A percentile compares a stretch with the other conserved stretches of the same genome.
Conservation (phyloP, 2,113 vertebrate genomes). For the Galeopterus variegatus region DNA sequence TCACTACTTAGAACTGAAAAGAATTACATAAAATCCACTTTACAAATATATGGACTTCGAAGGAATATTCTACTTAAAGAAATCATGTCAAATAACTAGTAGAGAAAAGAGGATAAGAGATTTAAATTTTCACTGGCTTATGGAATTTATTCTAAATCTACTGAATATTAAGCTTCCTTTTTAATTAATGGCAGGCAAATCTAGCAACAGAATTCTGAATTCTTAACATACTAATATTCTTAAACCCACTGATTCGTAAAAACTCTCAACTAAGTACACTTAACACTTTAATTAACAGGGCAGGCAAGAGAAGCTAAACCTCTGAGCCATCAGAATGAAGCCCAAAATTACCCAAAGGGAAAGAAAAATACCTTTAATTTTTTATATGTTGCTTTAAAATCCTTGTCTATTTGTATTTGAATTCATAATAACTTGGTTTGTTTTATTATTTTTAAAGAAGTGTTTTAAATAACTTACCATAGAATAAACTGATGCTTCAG, state of each 20-base stretch:
- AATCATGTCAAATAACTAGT: neutral
- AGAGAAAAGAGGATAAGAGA: neutral
- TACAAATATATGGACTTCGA: neutral
- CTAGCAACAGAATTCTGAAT: neutral
- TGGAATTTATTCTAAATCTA: neutral
- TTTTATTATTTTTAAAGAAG: neutral
- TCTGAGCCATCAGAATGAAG: neutral
- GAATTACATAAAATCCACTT: conserved; percentile 4
- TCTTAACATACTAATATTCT: neutral
- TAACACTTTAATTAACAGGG: conserved; percentile 38
- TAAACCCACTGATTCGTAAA: conserved; percentile 18
- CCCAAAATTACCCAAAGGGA: neutral
- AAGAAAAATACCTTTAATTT: neutral
- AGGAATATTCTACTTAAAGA: conserved; percentile 37
- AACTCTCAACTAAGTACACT: neutral
- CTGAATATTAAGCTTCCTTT: neutral
- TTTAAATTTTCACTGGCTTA: neutral
- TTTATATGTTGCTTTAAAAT: neutral
- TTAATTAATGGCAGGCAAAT: neutral
- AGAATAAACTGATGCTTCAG: neutral
- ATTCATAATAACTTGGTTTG: neutral
- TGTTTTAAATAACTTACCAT: neutral
- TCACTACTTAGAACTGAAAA: neutral
- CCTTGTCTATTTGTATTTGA: neutral
- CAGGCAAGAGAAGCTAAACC: neutral